Conservation (phyloP, 2,797 vertebrate genomes). For the Atherinosoma microstoma region DNA sequence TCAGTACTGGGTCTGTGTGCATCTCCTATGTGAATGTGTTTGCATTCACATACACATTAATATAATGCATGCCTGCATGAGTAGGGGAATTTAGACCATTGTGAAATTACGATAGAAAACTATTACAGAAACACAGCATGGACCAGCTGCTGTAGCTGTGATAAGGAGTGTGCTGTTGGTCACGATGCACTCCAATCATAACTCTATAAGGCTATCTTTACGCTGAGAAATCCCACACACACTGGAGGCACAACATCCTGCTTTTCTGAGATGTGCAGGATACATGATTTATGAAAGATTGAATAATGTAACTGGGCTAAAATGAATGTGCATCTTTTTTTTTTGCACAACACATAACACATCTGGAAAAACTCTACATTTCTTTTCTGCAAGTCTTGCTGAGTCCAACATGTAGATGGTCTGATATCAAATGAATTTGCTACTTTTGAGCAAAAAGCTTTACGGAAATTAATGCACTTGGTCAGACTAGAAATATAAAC, state of each 20-base stretch:
- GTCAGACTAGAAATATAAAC: conserved; percentile 34
- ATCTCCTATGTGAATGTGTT: conserved; percentile 12
- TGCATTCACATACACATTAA: conserved; percentile 5
- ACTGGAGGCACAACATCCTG: conserved; percentile 60
- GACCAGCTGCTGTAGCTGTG: conserved; percentile 56
- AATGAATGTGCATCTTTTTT: conserved; percentile 44
- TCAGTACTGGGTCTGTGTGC: not conserved
- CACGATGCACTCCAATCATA: conserved; percentile 67
- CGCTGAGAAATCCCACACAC: conserved; percentile 55
- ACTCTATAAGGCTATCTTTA: conserved; percentile 75
- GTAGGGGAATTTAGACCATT: conserved; percentile 10
- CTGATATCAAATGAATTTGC: conserved; percentile 57
- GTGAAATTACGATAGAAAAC: conserved; percentile 21
- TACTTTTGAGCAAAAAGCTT: conserved; percentile 40
- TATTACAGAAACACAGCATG: conserved; percentile 44
- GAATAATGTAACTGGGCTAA: conserved; percentile 61
- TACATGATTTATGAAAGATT: conserved; percentile 65
- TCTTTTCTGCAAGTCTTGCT: conserved; percentile 65
- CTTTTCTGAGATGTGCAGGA: conserved; percentile 55
- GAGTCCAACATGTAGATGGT: conserved; percentile 43
- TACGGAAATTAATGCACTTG: conserved; percentile 40
- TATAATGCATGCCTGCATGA: not conserved
- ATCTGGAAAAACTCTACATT: conserved; percentile 27
- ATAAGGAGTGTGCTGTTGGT: conserved; percentile 70
- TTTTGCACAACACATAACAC: conserved; percentile 16